Evolutionary conservation across 1,140 invertebrate genomes (phyloP).

Genomic region (Camponotus vicinus): DNA sequence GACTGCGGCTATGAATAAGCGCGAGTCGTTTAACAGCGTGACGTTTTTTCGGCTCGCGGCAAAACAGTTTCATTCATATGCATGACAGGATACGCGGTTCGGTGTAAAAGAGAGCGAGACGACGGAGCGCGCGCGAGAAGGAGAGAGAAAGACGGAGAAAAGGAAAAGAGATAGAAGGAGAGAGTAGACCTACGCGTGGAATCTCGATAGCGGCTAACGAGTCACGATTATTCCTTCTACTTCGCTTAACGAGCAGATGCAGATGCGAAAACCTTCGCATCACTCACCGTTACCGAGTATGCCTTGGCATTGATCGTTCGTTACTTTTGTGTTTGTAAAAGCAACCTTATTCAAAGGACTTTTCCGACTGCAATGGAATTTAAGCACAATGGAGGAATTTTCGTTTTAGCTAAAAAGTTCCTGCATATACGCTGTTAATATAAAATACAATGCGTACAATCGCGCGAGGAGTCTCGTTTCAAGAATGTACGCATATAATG

Average conservation of each 20-base stretch:
- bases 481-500: not conserved
- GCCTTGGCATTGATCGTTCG: conserved; percentile 43
- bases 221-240: conserved; percentile 74
- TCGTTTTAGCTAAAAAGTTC: not conserved
- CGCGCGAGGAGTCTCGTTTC: not conserved
- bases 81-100: conserved; percentile 72
- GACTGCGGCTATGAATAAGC: conserved; percentile 73
- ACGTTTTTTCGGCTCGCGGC: conserved; percentile 66
- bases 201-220: conserved; percentile 72
- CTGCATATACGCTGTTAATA: not conserved
- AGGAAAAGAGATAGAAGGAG: conserved; percentile 1
- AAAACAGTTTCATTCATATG: conserved; percentile 79
- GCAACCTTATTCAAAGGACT: not conserved
- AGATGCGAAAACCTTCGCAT: conserved; percentile 59
- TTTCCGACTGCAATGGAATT: not conserved
- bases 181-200: conserved; percentile 52
- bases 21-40: conserved; percentile 74
- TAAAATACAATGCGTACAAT: not conserved
- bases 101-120: conserved; percentile 27
- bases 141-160: not conserved
- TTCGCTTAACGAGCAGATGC: conserved; percentile 68
- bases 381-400: not conserved
- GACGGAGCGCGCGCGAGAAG: not conserved
- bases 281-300: conserved; percentile 15
- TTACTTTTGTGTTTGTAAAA: conserved; percentile 2